A percentile compares a stretch with the other conserved stretches of the same genome.
Conservation (phyloP, 92 coral and sea anemone genomes). For the Chrysogorgia sp. region DNA sequence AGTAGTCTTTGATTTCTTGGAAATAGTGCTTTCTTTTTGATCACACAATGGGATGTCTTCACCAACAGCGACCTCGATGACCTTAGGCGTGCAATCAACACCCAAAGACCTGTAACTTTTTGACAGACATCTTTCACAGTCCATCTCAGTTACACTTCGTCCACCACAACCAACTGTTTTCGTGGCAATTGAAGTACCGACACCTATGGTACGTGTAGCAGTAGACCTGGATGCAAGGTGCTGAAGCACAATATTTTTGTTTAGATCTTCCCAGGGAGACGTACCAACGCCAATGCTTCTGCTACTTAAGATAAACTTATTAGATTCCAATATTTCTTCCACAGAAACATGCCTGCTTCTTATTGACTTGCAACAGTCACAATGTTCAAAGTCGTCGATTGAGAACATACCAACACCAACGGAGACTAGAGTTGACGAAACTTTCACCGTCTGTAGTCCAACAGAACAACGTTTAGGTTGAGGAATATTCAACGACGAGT, state of each 20-base stretch:
- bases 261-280: slow-evolving; percentile 27
- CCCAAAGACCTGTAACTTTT: slow-evolving; percentile 79
- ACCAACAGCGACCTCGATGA: slow-evolving; percentile 7
- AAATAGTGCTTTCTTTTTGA: slow-evolving; percentile 61
- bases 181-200: slow-evolving; percentile 68
- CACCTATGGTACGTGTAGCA: slow-evolving; percentile 56
- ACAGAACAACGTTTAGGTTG: slow-evolving; percentile 14
- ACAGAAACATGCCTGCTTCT: slow-evolving; percentile 56
- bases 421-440: slow-evolving; percentile 58
- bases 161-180: slow-evolving; percentile 78
- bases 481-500: not conserved
- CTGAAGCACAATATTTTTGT: slow-evolving; percentile 27
- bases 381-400: slow-evolving; percentile 76
- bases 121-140: slow-evolving; percentile 73
- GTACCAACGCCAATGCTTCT: slow-evolving; percentile 74
- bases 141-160: slow-evolving; percentile 62
- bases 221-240: slow-evolving; percentile 13
- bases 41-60: slow-evolving; percentile 16
- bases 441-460: slow-evolving; percentile 66
- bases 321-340: slow-evolving; percentile 82
- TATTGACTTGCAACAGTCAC: slow-evolving; percentile 64
- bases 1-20: slow-evolving; percentile 62
- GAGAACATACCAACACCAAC: slow-evolving; percentile 90
- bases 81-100: slow-evolving; percentile 40
- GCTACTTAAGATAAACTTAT: slow-evolving; percentile 60